These are phyloP conservation scores for Sinhomidia bicolor DNA, from an alignment of 2,888 invertebrate genomes.

Conservation along the genomic window DNA sequence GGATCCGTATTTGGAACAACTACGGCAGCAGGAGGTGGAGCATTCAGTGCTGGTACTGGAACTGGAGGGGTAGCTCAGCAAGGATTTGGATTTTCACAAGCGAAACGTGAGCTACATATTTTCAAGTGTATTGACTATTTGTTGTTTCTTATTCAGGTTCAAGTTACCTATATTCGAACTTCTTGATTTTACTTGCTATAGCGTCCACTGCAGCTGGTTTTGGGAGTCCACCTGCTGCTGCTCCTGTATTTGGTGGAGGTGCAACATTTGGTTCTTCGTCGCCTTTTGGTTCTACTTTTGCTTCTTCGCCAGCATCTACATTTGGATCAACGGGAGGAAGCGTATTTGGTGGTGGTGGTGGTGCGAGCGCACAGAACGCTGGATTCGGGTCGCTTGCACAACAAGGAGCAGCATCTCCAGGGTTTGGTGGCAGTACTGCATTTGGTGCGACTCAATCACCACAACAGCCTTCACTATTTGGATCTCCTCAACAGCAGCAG, in stretches of 20 bases:
- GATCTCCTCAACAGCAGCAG: slow-evolving; percentile 60
- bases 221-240: slow-evolving; percentile 64
- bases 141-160: not conserved
- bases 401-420: slow-evolving; percentile 81
- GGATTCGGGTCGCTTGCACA: slow-evolving; percentile 87
- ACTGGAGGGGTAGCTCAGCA: slow-evolving; percentile 59
- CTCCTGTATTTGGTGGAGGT: slow-evolving; percentile 63
- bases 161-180: too few species aligned
- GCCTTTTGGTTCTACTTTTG: slow-evolving; percentile 70
- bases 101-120: slow-evolving; percentile 39
- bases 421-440: slow-evolving; percentile 33
- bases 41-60: slow-evolving; percentile 34
- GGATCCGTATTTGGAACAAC: slow-evolving; percentile 49
- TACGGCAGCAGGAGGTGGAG: slow-evolving; percentile 15
- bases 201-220: slow-evolving; percentile 61
- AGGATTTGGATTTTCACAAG: slow-evolving; percentile 57
- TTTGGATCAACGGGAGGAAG: slow-evolving; percentile 54
- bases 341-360: slow-evolving; percentile 83
- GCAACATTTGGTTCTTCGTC: slow-evolving; percentile 66
- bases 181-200: not conserved
- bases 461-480: slow-evolving; percentile 57
- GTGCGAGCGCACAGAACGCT: slow-evolving; percentile 85
- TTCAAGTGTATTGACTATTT: not conserved
- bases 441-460: slow-evolving; percentile 35
- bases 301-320: slow-evolving; percentile 2